Conservation (phyloP, 2,113 vertebrate species). For the Gallinago paraguaiae region DNA sequence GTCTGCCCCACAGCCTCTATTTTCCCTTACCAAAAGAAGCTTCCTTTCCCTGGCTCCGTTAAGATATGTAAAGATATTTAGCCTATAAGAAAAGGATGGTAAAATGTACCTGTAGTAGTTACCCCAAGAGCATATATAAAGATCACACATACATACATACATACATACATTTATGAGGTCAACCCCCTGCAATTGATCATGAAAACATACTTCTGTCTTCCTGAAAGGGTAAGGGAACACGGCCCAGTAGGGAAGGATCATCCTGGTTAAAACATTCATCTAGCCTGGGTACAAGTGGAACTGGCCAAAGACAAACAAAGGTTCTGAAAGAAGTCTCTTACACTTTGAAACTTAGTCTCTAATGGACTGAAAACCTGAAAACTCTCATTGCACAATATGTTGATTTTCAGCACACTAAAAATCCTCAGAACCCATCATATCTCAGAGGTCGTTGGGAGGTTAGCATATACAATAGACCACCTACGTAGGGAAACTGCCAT, state of each 20-base stretch:
- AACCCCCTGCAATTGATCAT: background rate
- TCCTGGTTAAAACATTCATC: background rate
- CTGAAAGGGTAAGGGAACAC: background rate
- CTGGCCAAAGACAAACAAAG: background rate
- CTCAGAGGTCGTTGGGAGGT: constrained; percentile 57
- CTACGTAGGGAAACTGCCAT: constrained; percentile 63
- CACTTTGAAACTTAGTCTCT: background rate
- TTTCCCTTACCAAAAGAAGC: constrained; percentile 23
- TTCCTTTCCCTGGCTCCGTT: background rate
- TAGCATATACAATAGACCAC: constrained; percentile 70
- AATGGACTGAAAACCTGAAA: constrained; percentile 11
- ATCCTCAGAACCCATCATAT: constrained; percentile 47
- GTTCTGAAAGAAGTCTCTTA: background rate
- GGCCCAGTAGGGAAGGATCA: background rate
- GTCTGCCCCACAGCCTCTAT: background rate
- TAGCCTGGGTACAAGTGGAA: background rate
- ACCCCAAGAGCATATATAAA: background rate
- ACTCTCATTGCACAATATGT: background rate
- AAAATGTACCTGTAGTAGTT: background rate
- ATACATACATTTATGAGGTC: background rate
- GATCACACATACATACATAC: background rate
- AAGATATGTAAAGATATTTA: background rate
- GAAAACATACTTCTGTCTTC: background rate
- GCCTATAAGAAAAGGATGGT: background rate
- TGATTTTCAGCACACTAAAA: constrained; percentile 56